These are phyloP conservation scores for Aythya baeri DNA, from an alignment of 2,113 vertebrate genomes.

Conservation along the genomic window DNA sequence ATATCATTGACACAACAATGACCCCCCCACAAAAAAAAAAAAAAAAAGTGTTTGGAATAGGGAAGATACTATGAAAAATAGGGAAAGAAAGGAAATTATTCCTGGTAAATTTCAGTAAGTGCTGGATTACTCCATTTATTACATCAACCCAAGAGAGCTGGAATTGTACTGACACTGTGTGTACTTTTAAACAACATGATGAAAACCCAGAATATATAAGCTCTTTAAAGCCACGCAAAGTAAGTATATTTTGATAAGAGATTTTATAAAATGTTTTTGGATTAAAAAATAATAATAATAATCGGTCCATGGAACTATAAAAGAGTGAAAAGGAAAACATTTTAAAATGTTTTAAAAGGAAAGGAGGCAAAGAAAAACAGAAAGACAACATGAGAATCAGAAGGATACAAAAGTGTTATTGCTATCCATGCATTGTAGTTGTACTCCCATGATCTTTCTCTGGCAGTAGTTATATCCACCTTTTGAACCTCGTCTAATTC, in stretches of 20 bases:
- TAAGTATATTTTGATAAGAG: neutral
- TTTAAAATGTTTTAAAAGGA: neutral
- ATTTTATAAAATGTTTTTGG: neutral
- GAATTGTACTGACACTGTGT: neutral
- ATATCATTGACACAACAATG: neutral
- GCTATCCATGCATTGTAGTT: neutral
- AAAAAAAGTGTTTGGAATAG: neutral
- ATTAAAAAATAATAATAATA: neutral
- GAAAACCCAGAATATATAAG: accelerated
- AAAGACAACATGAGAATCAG: neutral
- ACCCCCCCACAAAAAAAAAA: neutral
- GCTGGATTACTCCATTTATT: neutral
- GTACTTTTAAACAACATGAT: neutral
- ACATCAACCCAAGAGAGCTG: neutral
- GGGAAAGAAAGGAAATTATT: neutral
- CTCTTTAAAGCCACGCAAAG: neutral
- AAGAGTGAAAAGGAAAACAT: neutral
- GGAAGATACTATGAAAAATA: neutral
- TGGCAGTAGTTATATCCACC: neutral
- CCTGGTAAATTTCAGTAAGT: neutral
- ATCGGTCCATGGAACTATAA: neutral
- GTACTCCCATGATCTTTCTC: neutral
- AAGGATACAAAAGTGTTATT: neutral
- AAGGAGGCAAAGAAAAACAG: neutral
- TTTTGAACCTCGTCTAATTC: neutral